Evolutionary conservation across 2,113 vertebrate genomes (phyloP), one percentile per base, ranked within the genome.

Genomic region (Phocoena sinus): DNA sequence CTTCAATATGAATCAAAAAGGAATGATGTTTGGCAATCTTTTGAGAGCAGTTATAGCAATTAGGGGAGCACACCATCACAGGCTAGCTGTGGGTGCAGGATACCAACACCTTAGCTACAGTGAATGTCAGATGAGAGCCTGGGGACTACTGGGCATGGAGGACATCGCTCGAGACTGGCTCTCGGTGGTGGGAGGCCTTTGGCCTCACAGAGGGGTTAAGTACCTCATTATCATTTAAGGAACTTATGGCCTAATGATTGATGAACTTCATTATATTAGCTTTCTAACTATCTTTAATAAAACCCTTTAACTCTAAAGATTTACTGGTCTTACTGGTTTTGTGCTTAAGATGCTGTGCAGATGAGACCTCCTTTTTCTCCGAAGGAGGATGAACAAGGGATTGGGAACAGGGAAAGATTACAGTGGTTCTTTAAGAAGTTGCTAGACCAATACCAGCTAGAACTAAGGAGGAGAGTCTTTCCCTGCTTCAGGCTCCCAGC

Each of bases 321-420:
- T 62, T 83, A 38, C n/a, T 63, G 47, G 31, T 47, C 56, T 77
- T 77, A 44, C 21, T 53, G 38, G 20, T n/a, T 85, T 95, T 63
- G 33, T 91, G 62, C 33, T 91, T 89, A 85, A 91, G 47, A 41
- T 83, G 31, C 33, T 85, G 14, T 21, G 83, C 95, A 98, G 97
- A 96, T 71, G 26, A 96, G 95, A 97, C 58, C 23, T 96, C 62
- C 71, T 47, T 80, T 73, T 44, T 60, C 20, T 88, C 33, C 36
- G 17, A 65, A 82, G 53, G 85, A 91, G 73, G 93, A 95, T 83
- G 70, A 93, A 77, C 26, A 95, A 26, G 0, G 12, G 15, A 63
- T 36, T 86, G 23, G 65, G 21, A 15, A 76, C 83, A 44, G 33
- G 28, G 44, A 74, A 44, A 87, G 28, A 44, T 28, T 65, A 41